phyloP scores from a whole-genome alignment of 2,888 invertebrate species.

The Phyllotreta cruciferae region DNA sequence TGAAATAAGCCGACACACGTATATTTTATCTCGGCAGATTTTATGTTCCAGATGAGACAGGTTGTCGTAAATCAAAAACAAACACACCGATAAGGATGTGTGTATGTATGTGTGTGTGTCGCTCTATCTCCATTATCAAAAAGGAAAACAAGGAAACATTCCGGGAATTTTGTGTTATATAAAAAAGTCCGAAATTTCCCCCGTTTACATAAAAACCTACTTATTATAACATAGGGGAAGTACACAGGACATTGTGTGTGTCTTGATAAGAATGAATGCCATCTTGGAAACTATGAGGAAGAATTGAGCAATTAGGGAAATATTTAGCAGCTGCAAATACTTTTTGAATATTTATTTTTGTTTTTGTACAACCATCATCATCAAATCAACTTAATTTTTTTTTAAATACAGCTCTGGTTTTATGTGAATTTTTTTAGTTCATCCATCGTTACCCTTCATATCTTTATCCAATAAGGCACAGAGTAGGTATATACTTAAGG shows the following conservation, averaged over 20 bases:
- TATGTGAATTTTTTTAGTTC: too few species aligned
- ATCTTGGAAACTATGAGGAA: too few species aligned
- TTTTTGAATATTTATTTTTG: too few species aligned
- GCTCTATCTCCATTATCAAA: constrained; percentile 29
- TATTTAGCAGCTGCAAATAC: too few species aligned
- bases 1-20: constrained; percentile 49
- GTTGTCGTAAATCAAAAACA: constrained; percentile 49
- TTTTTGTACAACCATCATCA: too few species aligned
- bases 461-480: too few species aligned
- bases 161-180: constrained; percentile 12
- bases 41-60: constrained; percentile 54
- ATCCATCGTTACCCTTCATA: too few species aligned
- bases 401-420: too few species aligned
- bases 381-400: too few species aligned
- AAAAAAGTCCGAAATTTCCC: constrained; percentile 5
- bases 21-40: constrained; percentile 52
- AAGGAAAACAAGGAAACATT: constrained; percentile 25
- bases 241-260: not conserved
- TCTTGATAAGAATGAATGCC: too few species aligned
- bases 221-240: not conserved
- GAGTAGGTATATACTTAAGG: too few species aligned
- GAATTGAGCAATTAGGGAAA: too few species aligned
- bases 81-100: constrained; percentile 43
- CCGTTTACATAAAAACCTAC: not conserved
- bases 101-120: constrained; percentile 19